These are phyloP conservation scores for Halictus ligatus DNA, from an alignment of 2,888 invertebrate species.

Conservation along the genomic window DNA sequence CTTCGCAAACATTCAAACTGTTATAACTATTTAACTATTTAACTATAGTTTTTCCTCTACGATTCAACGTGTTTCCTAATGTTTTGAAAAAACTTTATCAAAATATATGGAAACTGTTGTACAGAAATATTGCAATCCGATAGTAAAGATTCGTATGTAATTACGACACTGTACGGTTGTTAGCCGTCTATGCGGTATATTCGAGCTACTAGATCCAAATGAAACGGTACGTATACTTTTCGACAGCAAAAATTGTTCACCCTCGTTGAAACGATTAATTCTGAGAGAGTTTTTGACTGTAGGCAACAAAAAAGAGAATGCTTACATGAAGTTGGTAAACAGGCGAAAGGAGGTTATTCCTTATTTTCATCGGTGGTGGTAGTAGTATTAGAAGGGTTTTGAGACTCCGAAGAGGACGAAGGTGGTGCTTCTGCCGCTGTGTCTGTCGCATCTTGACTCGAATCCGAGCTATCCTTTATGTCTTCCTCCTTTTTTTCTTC, in stretches of 20 bases:
- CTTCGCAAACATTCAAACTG: not conserved
- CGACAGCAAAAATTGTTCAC: too few relatives aligned
- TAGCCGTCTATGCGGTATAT: not conserved
- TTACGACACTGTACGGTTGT: not conserved
- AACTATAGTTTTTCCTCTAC: constrained; percentile 26
- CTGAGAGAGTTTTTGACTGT: not conserved
- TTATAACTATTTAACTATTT: constrained; percentile 31
- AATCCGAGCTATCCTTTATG: constrained; percentile 80
- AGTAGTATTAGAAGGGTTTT: constrained; percentile 76
- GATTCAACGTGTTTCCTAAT: constrained; percentile 1
- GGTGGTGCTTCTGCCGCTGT: constrained; percentile 73
- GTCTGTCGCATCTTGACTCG: constrained; percentile 81
- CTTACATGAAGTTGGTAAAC: constrained; percentile 73
- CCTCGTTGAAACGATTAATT: too few relatives aligned
- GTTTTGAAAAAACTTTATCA: not conserved
- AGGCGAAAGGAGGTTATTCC: constrained; percentile 79
- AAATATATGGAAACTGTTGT: not conserved
- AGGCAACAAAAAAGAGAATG: constrained; percentile 48
- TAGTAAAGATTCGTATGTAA: not conserved
- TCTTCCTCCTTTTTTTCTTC: constrained; percentile 78
- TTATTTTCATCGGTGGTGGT: constrained; percentile 79
- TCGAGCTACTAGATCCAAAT: not conserved
- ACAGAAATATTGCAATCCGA: too few relatives aligned
- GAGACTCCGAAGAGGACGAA: constrained; percentile 74
- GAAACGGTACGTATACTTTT: too few relatives aligned